Conservation (phyloP, 2,113 vertebrate genomes). For the Catharus bicknelli region DNA sequence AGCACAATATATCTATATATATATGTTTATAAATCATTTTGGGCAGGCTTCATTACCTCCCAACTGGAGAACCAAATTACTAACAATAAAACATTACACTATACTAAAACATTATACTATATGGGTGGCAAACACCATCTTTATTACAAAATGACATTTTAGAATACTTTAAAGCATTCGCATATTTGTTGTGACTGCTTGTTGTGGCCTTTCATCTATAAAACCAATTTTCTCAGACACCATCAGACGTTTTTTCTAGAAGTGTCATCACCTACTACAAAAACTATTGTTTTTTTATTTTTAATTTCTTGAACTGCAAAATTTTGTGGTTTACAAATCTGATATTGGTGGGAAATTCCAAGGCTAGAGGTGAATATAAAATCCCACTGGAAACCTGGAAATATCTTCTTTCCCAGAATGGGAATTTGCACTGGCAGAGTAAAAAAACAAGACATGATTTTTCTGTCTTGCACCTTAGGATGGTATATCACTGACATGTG, state of each 20-base stretch:
- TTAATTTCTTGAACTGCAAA: neutral
- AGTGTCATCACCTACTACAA: neutral
- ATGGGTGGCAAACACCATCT: neutral
- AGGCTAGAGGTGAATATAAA: neutral
- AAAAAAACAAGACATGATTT: neutral
- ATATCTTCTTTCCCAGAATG: neutral
- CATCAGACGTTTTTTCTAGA: neutral
- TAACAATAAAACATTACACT: neutral
- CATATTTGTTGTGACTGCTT: neutral
- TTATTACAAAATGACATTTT: neutral
- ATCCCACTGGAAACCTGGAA: neutral
- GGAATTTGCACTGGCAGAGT: neutral
- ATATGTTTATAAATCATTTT: neutral
- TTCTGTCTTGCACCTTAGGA: neutral
- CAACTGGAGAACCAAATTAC: neutral
- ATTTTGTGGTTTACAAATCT: neutral
- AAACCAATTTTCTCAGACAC: neutral
- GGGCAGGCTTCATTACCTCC: neutral
- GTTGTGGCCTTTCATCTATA: neutral
- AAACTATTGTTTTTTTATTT: neutral
- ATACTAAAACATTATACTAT: neutral
- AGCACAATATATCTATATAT: neutral
- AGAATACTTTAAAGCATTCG: neutral
- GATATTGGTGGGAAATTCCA: neutral
- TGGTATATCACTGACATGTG: neutral